Base-by-base conservation (phyloP, 1,140 invertebrate genomes). In the Cardiocondyla obscurior region DNA sequence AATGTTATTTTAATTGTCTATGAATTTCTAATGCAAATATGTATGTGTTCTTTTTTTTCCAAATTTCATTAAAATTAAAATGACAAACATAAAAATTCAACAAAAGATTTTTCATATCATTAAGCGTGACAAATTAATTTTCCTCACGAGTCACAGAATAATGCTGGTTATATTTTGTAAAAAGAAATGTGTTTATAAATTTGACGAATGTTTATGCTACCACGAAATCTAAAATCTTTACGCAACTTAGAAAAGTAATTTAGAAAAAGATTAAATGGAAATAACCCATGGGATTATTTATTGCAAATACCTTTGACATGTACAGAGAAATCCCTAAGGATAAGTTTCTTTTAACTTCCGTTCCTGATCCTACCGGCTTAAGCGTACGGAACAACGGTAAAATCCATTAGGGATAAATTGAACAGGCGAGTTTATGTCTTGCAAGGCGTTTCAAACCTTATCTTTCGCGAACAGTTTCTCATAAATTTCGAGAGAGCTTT, bases 261-360 rank as follows among this genome's bases (percentile, higher is more conserved):
- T 39, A 49, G 30, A 57, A 39, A 12, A 2, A 19, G 10, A 33
- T n/a, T 3, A n/a, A 44, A 58, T 73, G 16, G 22, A 72, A n/a
- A n/a, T n/a, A 73, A 0, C 22, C 3, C 5, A 33, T 36, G 19
- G 6, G n/a, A 19, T 44, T 58, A 12, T 73, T 73, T 60, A 60
- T 73, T 19, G 6, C 36, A 44, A 42, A 73, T 3, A 44, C n/a
- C 25, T 22, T 30, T 22, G 25, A 73, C n/a, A 30, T 30, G 28
- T n/a, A 22, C n/a, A 14, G 36, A 14, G 14, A 10, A 73, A 58
- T 57, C 10, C 8, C 30, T n/a, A 57, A 1, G 1, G 22, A 58
- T 73, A 73, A 58, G 36, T 28, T 73, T 73, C 51, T 73, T 73
- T 25, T 19, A 57, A 73, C 53, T 73, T 73, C 55, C 16, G 36